phyloP scores from a whole-genome alignment of 2,888 invertebrate genomes.

The Pogonocherus hispidulus region DNA sequence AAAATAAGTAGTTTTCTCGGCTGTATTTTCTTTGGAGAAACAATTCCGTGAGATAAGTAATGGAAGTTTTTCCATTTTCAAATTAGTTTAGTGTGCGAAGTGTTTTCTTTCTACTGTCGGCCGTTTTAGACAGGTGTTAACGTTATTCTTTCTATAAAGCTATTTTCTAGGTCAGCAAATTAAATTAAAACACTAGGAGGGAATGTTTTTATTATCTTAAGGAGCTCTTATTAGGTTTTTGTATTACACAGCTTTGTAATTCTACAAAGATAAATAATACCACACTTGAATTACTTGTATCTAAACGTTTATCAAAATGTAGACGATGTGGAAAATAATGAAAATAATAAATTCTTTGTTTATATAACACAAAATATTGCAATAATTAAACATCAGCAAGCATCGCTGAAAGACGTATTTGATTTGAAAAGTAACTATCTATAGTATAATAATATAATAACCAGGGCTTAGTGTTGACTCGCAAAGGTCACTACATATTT shows the following conservation, averaged over 20 bases:
- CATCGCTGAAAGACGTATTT: no score
- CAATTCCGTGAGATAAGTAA: constrained; percentile 47
- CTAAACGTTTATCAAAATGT: no score
- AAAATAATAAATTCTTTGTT: no score
- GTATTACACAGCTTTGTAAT: not conserved
- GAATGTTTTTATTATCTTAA: constrained; percentile 15
- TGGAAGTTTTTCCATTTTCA: constrained; percentile 52
- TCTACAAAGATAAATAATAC: no score
- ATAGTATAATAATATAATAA: no score
- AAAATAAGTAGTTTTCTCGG: constrained; percentile 42
- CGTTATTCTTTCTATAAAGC: constrained; percentile 43
- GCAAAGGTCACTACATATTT: no score
- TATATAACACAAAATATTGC: no score
- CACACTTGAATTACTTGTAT: no score
- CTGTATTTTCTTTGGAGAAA: constrained; percentile 39
- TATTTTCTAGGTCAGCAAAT: constrained; percentile 37
- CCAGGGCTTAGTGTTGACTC: no score
- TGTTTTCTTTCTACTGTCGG: constrained; percentile 47
- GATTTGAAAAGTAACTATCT: no score
- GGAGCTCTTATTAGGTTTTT: not conserved
- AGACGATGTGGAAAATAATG: no score
- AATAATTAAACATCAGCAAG: no score
- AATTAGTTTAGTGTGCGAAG: constrained; percentile 50
- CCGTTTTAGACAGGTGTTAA: constrained; percentile 45
- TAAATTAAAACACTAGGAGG: constrained; percentile 34